Base-by-base conservation (phyloP, 2,888 invertebrate species). In the Netelia inedita region DNA sequence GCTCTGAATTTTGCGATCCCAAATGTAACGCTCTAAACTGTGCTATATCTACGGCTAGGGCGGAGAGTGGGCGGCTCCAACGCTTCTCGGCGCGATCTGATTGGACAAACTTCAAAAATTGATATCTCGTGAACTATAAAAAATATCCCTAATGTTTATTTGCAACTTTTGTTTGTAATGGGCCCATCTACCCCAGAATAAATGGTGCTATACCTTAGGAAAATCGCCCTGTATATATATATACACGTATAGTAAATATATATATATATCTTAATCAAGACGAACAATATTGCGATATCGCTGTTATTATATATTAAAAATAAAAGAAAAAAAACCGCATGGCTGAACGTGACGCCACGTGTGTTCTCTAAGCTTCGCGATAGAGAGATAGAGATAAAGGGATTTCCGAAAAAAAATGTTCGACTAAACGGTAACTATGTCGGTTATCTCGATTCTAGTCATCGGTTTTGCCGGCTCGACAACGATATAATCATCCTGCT, bases 381-480 rank as follows among this genome's bases (percentile, higher is more conserved):
- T 68, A 61, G 57, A 53, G 43, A 79, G 50, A 73, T 21, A 14
- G 19, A 74, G 69, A 16, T 23, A 69, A 74, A 21, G 63, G 11
- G 35, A 68, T 9, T 35, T 35, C 68, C 53, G 53, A 79, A 61
- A 46, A 61, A 46, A 43, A 19, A 10, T 61, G 2, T 69, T 14
- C 2, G 55, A 79, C 87, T 93, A 95, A 90, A 95, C 95, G 46
- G 95, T 92, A 66, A 94, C 94, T 79, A 94, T 94, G 80, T 95
- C 94, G 2, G 94, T 94, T 35, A 94, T 94, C 89, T 95, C 95
- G 86, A 95, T 94, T 91, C 94, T 92, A 6, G 94, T 94, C 73
- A 95, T 94, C 10, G 95, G 95, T 86, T 95, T 94, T 86, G 94
- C 94, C n/a, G 94, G 94, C 87, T 95, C 94, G 55, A 92, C 92